Conservation (phyloP, 2,113 vertebrate genomes). For the Kryptolebias marmoratus region DNA sequence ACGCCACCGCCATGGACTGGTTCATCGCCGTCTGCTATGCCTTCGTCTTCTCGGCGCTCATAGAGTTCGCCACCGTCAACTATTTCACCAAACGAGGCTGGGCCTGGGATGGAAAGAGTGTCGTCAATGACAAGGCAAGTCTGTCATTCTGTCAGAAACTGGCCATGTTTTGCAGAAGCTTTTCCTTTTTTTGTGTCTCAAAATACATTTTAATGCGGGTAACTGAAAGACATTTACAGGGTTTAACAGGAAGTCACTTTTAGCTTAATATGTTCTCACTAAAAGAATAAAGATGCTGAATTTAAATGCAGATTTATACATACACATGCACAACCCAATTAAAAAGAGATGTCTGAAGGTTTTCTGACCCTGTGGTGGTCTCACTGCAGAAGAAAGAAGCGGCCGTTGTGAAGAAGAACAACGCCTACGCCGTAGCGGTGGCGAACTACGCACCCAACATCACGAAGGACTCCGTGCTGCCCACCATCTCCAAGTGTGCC, state of each 20-base stretch:
- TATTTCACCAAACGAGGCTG: conserved; percentile 98
- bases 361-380: neutral
- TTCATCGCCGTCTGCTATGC: conserved; percentile 97
- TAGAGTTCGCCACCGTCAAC: conserved; percentile 96
- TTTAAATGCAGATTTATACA: no score
- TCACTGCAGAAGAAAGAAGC: conserved; percentile 91
- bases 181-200: no score
- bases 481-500: conserved; percentile 91
- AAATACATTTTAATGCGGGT: no score
- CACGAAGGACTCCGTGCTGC: conserved; percentile 89
- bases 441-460: conserved; percentile 93
- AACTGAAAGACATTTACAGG: no score
- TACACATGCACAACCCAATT: no score
- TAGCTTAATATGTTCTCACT: no score
- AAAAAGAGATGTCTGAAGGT: neutral
- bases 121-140: conserved; percentile 80
- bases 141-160: neutral
- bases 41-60: conserved; percentile 96
- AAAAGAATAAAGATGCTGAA: no score
- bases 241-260: no score
- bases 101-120: conserved; percentile 96
- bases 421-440: conserved; percentile 93
- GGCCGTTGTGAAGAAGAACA: conserved; percentile 92
- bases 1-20: conserved; percentile 98
- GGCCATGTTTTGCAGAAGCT: no score